A percentile compares a stretch with the other conserved stretches of the same genome.
Evolutionary conservation across 2,113 vertebrate genomes (phyloP).

Genomic region (Carassius gibelio): DNA sequence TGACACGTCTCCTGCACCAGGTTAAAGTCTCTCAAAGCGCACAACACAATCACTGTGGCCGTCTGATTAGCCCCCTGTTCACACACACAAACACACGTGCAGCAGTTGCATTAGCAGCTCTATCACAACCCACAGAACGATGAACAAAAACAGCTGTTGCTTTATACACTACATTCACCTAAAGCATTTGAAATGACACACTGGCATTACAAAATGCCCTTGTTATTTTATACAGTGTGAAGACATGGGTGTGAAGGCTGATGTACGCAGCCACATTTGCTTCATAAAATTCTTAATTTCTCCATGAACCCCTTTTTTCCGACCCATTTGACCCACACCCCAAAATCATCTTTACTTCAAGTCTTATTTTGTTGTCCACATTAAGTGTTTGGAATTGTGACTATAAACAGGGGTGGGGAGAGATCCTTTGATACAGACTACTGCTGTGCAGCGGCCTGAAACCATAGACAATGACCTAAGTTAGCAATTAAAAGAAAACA

Average conservation of each 20-base stretch:
- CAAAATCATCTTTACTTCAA: neutral
- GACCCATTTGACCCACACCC: neutral
- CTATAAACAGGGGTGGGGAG: slow-evolving; percentile 59
- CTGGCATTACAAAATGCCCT: neutral
- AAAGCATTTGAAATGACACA: neutral
- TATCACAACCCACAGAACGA: neutral
- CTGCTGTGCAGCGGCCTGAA: slow-evolving; percentile 51
- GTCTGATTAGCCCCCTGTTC: slow-evolving; percentile 88
- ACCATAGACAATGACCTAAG: slow-evolving; percentile 57
- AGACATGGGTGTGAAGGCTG: neutral
- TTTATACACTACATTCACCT: neutral
- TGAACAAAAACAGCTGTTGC: neutral
- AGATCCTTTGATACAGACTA: slow-evolving; percentile 60
- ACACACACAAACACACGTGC: slow-evolving; percentile 44
- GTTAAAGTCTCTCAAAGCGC: slow-evolving; percentile 89
- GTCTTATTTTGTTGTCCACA: slow-evolving; percentile 33
- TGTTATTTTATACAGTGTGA: too few species aligned
- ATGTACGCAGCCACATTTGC: neutral
- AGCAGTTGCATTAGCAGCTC: neutral
- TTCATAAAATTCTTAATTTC: neutral
- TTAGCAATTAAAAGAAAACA: slow-evolving; percentile 59
- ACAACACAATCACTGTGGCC: slow-evolving; percentile 87
- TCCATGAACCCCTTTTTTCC: slow-evolving; percentile 11
- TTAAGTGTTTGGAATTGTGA: slow-evolving; percentile 62
- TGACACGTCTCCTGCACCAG: slow-evolving; percentile 89